These are phyloP conservation scores for Oncorhynchus gorbuscha DNA, from an alignment of 2,113 vertebrate genomes.

Conservation along the genomic window DNA sequence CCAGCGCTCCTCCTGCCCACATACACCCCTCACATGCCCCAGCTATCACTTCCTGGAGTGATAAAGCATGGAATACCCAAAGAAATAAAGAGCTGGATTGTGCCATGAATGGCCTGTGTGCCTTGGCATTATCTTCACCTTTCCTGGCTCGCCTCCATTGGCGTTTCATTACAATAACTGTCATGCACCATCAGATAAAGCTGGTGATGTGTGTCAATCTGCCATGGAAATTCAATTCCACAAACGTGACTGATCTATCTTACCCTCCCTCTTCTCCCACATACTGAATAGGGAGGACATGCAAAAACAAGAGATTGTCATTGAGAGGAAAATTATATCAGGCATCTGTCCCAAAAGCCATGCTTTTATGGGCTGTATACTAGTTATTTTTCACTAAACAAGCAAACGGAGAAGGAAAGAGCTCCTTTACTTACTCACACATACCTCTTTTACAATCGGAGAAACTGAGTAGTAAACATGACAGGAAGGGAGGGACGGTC, in stretches of 20 bases:
- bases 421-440: too few species aligned
- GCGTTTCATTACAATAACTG: conserved; percentile 64
- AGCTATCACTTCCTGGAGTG: conserved; percentile 57
- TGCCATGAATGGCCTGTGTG: conserved; percentile 48
- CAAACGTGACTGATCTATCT: conserved; percentile 36
- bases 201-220: conserved; percentile 45
- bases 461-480: too few species aligned
- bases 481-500: too few species aligned
- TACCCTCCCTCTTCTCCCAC: conserved; percentile 20
- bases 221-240: conserved; percentile 37
- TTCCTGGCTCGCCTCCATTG: conserved; percentile 50
- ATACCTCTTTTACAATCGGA: too few species aligned
- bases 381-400: too few species aligned
- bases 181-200: conserved; percentile 58
- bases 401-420: too few species aligned
- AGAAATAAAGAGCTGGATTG: conserved; percentile 58
- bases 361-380: too few species aligned
- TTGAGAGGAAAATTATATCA: neutral
- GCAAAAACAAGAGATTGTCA: conserved; percentile 21
- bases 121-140: conserved; percentile 58
- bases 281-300: conserved; percentile 25
- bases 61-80: conserved; percentile 51
- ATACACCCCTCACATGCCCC: conserved; percentile 64
- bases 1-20: conserved; percentile 46
- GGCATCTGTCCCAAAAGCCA: too few species aligned